Percentiles rank a stretch among this genome's conserved stretches.
phyloP scores from a whole-genome alignment of 2,797 vertebrate genomes.

The Syndactyla subalaris region DNA sequence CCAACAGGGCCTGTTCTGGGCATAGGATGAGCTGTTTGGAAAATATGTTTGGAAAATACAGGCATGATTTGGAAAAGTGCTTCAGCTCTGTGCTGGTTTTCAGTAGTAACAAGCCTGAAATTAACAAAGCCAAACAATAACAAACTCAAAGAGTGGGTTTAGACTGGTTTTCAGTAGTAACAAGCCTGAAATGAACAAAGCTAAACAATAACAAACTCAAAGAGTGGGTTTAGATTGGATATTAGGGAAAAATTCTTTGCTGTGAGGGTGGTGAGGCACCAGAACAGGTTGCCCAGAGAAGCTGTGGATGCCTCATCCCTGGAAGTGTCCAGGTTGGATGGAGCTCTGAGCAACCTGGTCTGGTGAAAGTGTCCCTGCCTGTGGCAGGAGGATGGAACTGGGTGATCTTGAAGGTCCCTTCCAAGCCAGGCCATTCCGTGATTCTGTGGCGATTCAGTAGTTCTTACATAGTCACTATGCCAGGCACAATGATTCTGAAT shows the following conservation, averaged over 20 bases:
- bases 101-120: neutral
- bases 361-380: neutral
- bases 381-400: neutral
- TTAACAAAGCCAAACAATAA: neutral
- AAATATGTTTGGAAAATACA: neutral
- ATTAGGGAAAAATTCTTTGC: neutral
- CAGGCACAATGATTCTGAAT: neutral
- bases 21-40: neutral
- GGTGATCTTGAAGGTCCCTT: neutral
- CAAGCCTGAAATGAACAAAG: neutral
- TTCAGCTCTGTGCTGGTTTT: neutral
- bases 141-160: neutral
- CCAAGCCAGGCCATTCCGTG: neutral
- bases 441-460: neutral
- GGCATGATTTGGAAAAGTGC: rapidly evolving
- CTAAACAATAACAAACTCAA: neutral
- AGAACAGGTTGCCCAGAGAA: neutral
- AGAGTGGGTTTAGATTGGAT: neutral
- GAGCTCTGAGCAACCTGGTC: neutral
- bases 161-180: neutral
- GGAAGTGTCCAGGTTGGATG: neutral
- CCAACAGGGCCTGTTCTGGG: rapidly evolving
- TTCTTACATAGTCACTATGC: neutral
- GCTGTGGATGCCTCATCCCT: neutral
- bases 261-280: neutral